Conservation (phyloP, 2,113 vertebrate genomes). For the Rissa tridactyla region DNA sequence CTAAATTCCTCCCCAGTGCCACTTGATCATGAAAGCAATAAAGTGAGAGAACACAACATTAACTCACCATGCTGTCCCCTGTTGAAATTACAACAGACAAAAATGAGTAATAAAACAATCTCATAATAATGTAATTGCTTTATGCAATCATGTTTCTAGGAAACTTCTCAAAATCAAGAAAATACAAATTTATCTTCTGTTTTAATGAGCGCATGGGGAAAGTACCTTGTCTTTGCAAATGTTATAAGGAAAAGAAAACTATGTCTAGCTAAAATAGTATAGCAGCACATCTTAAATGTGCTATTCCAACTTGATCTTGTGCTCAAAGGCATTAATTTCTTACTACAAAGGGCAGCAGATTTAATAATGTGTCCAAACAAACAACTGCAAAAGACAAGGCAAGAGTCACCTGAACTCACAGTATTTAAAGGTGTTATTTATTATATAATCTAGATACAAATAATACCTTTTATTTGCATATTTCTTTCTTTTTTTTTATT, state of each 20-base stretch:
- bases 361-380: neutral
- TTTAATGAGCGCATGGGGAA: neutral
- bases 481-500: neutral
- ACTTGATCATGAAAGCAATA: conserved; percentile 36
- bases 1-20: neutral
- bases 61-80: neutral
- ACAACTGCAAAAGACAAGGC: neutral
- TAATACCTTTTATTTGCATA: neutral
- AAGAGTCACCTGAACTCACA: neutral
- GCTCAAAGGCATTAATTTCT: neutral
- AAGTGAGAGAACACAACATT: conserved; percentile 31
- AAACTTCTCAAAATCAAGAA: conserved; percentile 17
- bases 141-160: conserved; percentile 16
- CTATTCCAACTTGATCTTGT: neutral
- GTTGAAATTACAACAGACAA: conserved; percentile 12
- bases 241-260: neutral
- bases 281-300: neutral
- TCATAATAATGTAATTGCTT: conserved; percentile 32
- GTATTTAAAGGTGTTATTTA: neutral
- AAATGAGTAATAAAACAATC: conserved; percentile 18
- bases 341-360: neutral
- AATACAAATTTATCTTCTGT: neutral
- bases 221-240: neutral
- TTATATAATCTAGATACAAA: neutral
- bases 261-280: neutral